Percentiles rank a stretch among this genome's conserved stretches.
Evolutionary conservation across 2,888 invertebrate genomes (phyloP).

Genomic region (Hybos culiciformis): DNA sequence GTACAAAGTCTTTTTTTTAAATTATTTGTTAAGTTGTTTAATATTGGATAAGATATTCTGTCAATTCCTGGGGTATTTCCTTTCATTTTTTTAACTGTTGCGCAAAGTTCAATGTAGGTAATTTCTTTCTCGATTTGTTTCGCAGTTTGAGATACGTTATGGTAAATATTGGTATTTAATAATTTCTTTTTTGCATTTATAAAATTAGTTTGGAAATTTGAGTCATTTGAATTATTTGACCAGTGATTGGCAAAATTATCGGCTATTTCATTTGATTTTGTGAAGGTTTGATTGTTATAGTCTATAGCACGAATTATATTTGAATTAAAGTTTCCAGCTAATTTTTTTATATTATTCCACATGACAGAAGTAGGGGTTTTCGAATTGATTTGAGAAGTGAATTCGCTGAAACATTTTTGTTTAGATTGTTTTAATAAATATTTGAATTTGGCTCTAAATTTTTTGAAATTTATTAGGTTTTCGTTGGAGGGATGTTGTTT

Average conservation of each 20-base stretch:
- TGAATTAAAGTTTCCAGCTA: too few relatives aligned
- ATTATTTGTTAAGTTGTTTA: not conserved
- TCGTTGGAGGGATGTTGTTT: not conserved
- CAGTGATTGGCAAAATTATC: not conserved
- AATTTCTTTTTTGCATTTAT: not conserved
- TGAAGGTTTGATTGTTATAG: not conserved
- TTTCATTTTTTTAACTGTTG: not conserved
- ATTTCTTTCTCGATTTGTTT: conserved; percentile 1
- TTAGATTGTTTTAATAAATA: not conserved
- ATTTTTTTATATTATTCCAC: conserved; percentile 2
- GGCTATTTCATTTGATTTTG: not conserved
- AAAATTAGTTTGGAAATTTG: not conserved
- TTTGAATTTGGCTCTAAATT: conserved; percentile 5
- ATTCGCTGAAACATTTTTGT: not conserved
- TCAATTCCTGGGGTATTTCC: too few relatives aligned
- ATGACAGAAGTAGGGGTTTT: not conserved
- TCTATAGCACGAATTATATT: not conserved
- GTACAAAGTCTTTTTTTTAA: not conserved
- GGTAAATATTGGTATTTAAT: not conserved
- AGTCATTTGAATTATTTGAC: not conserved
- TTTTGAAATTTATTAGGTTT: conserved; percentile 4
- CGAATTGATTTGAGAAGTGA: not conserved
- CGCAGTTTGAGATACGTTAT: not conserved
- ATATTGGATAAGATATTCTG: conserved; percentile 1
- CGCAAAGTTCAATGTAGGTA: not conserved